Evolutionary conservation across 1,140 invertebrate species (phyloP), one percentile per base, ranked within the genome.

Genomic region (Copidosoma floridanum): DNA sequence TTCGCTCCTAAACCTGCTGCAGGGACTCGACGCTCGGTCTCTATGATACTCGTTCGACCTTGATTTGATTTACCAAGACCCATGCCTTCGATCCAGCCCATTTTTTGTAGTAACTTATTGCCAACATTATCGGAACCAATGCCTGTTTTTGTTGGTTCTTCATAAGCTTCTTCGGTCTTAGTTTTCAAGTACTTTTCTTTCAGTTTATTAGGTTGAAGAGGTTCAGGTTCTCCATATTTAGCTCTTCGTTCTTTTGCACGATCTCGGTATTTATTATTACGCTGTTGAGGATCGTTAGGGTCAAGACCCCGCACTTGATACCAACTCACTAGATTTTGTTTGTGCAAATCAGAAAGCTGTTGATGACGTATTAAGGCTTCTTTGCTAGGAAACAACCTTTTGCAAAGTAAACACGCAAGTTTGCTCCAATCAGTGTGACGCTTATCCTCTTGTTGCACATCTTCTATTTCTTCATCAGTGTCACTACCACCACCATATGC

Each of bases 21-120:
- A 64, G 82, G 85, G 47, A 85, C 85, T 60, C 87, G 82, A 57
- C 85, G 80, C 69, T 88, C 85, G 29, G 84, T 85, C 83, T 95
- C 89, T 62, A 97, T 92, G 47, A 95, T 95, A 46, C 89, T 91
- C 7, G 93, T 93, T 67, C 94, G 85, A n/a, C 96, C 96, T 81
- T 98, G 95, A 73, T 94, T 93, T 29, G 85, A 84, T 74, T 92
- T 93, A 4, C 97, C 97, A 11, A 99, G 80, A 0, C 97, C 97
- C 84, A 94, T 88, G 1, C 97, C 97, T 76, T 95, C 92, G 6
- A 88, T 91, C 97, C 97, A 99, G 0, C 97, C 97, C 97, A 99
- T 99, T 80, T 96, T 98, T 79, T 98, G 95, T 40, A 99, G 76
- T 67, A 99, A 82, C 77, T 93, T 92, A 79, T 90, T 97, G 2